These are phyloP conservation scores for Chrysolina haemoptera DNA, from an alignment of 2,888 invertebrate species.

Conservation along the genomic window DNA sequence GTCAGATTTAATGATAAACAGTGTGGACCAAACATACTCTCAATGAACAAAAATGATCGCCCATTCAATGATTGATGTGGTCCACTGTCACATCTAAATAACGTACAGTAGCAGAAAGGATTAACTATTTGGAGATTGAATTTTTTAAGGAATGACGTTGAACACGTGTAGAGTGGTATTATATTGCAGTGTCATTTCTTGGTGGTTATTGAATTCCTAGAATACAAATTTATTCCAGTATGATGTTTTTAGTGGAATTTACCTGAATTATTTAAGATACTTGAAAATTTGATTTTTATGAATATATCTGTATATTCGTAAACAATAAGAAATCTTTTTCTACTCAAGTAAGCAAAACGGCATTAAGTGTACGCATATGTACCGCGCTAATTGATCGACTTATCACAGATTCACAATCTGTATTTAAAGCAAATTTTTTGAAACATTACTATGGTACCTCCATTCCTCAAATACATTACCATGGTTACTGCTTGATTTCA, in stretches of 20 bases:
- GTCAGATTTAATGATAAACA: slow-evolving; percentile 23
- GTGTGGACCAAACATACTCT: background rate
- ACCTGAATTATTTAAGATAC: slow-evolving; percentile 3
- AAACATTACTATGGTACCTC: too few relatives aligned
- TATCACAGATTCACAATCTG: too few relatives aligned
- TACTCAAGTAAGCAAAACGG: too few relatives aligned
- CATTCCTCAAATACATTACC: too few relatives aligned
- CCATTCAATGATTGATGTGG: slow-evolving; percentile 4
- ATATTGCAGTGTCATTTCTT: slow-evolving; percentile 2
- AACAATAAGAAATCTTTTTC: too few relatives aligned
- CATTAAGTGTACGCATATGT: too few relatives aligned
- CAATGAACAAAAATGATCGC: background rate
- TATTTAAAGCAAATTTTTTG: too few relatives aligned
- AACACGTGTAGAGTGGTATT: slow-evolving; percentile 36
- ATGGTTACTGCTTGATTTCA: too few relatives aligned
- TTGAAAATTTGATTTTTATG: background rate
- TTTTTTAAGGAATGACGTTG: slow-evolving; percentile 36
- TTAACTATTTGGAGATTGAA: slow-evolving; percentile 42
- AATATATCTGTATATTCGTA: background rate
- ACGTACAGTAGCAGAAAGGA: slow-evolving; percentile 50
- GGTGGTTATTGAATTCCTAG: background rate
- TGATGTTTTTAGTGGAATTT: slow-evolving; percentile 1
- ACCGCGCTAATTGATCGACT: too few relatives aligned
- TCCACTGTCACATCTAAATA: slow-evolving; percentile 37
- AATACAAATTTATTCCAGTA: background rate